Evolutionary conservation across 2,113 vertebrate species (phyloP), one percentile per base, ranked within the genome.

Genomic region (Notarius lentiginosus): DNA sequence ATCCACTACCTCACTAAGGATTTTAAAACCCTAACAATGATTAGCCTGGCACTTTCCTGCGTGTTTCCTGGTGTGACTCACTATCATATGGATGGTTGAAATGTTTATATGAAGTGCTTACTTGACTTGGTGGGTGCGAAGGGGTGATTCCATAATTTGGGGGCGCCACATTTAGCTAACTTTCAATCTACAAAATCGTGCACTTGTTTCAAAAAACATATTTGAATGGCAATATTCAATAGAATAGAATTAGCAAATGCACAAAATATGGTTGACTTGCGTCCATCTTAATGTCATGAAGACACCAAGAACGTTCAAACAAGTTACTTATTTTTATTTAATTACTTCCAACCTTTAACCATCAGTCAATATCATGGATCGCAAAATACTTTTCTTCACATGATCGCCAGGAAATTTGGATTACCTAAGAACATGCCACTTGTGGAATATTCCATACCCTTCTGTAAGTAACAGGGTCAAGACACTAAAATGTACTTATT

Each of bases 11-110:
- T 84, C 27, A 79, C 11, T 58, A 41, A 84, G 63, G 65, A 72
- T 49, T 65, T 82, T 61, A 76, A 65, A 87, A 82, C 56, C 68
- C 68, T 87, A 87, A 87, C 86, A 61, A 63, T 75, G n/a, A 61
- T 75, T 87, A 82, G 51, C 65, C 24, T 14, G 30, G 55, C 63
- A 58, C 76, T 15, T 58, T 86, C 51, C 11, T 87, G 55, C 34
- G 41, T 1, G 5, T 49, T 60, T 86, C 51, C 66, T 75, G 17
- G 34, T 82, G 24, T 61, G 66, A 61, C 51, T 86, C 60, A 55
- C 47, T 14, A n/a, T 79, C 75, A 53, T 11, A 55, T 53, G 20
- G n/a, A 79, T 86, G 76, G 75, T 17, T 70, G 17, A 77, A 30
- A 63, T 65, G 61, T 79, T 41, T 55, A 51, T 79, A 15, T 66